Percentiles rank a stretch among this genome's conserved stretches.
Conservation (phyloP, 2,113 vertebrate genomes). For the Leucosticte australis region DNA sequence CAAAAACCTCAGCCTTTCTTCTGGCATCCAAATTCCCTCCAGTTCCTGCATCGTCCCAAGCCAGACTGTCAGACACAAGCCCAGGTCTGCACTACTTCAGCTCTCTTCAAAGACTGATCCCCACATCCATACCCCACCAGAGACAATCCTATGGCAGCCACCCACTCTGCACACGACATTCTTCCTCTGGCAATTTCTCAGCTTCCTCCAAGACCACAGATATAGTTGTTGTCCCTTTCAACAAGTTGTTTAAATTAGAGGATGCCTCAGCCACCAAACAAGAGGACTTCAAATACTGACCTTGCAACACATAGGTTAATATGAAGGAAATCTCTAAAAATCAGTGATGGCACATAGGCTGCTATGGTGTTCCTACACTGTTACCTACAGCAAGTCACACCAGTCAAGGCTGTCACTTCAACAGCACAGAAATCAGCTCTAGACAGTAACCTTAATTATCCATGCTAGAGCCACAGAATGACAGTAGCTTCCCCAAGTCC, state of each 20-base stretch:
- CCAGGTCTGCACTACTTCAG: background rate
- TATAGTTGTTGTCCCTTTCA: background rate
- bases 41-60: fast-evolving
- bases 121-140: background rate
- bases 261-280: background rate
- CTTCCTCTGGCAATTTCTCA: background rate
- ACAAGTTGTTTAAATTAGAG: background rate
- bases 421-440: background rate
- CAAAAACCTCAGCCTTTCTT: background rate
- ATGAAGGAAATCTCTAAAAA: background rate
- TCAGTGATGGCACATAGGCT: background rate
- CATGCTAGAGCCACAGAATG: background rate
- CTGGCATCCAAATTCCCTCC: background rate
- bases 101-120: background rate
- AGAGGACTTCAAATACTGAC: background rate
- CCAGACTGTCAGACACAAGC: background rate
- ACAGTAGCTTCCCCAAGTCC: background rate
- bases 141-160: background rate
- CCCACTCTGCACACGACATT: fast-evolving
- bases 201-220: background rate
- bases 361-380: background rate
- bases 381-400: background rate
- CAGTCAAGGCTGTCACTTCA: background rate
- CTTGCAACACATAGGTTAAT: background rate
- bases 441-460: background rate